Conservation (phyloP, 2,888 invertebrate genomes). For the Drosophila greeni region DNA sequence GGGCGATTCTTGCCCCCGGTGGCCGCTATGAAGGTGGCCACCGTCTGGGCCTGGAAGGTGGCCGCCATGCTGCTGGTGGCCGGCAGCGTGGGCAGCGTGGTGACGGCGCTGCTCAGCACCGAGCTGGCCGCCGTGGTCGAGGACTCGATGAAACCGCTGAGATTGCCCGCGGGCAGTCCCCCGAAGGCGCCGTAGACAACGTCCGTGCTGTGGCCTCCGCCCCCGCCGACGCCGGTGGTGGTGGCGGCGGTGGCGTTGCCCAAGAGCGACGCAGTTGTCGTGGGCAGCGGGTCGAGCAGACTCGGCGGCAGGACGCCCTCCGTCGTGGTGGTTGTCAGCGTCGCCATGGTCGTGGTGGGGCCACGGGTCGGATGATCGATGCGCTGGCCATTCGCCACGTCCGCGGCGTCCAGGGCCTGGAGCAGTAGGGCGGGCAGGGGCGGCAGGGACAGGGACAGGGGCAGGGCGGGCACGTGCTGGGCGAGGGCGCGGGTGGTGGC, state of each 20-base stretch:
- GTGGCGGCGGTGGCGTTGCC: slow-evolving; percentile 1
- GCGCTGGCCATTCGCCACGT: slow-evolving; percentile 45
- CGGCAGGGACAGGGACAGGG: slow-evolving; percentile 46
- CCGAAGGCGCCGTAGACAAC: slow-evolving; percentile 49
- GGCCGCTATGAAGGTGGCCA: slow-evolving; percentile 76
- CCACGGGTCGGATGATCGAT: slow-evolving; percentile 30
- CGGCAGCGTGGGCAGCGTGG: slow-evolving; percentile 36
- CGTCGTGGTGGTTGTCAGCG: not conserved
- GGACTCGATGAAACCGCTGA: slow-evolving; percentile 57
- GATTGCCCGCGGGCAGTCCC: slow-evolving; percentile 38
- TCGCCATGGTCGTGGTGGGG: not conserved
- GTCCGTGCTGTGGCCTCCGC: slow-evolving; percentile 14
- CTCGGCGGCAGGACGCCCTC: slow-evolving; percentile 1
- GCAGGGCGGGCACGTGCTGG: slow-evolving; percentile 52
- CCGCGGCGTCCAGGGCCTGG: slow-evolving; percentile 39
- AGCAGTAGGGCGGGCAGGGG: slow-evolving; percentile 45
- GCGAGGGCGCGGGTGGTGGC: slow-evolving; percentile 55
- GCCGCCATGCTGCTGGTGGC: slow-evolving; percentile 47
- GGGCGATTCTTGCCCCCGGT: slow-evolving; percentile 83
- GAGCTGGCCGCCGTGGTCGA: slow-evolving; percentile 64
- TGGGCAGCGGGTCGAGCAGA: not conserved
- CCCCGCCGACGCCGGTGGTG: too few species aligned
- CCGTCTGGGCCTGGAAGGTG: slow-evolving; percentile 74
- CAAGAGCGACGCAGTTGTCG: not conserved
- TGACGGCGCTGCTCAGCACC: slow-evolving; percentile 52